These are phyloP conservation scores for Formica selysi DNA, from an alignment of 1,140 invertebrate species.

Conservation along the genomic window DNA sequence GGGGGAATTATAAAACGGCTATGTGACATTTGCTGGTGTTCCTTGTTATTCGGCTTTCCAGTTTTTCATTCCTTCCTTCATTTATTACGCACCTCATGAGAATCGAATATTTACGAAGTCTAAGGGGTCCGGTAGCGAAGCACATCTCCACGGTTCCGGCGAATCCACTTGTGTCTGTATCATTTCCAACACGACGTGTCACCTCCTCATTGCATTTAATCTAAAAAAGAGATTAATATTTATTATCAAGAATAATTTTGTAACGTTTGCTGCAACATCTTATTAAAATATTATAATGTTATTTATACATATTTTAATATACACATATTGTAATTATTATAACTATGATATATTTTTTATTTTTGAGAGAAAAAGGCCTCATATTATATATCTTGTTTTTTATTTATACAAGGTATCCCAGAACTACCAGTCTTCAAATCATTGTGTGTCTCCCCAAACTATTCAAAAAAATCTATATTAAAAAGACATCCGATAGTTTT, in stretches of 20 bases:
- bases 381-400: no score
- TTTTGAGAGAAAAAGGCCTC: no score
- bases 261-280: not conserved
- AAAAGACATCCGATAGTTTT: not conserved
- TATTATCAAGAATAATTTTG: not conserved
- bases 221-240: slow-evolving; percentile 82
- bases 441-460: no score
- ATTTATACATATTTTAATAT: not conserved
- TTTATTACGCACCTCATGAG: slow-evolving; percentile 86
- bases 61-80: not conserved
- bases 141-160: slow-evolving; percentile 92
- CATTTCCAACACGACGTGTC: slow-evolving; percentile 85
- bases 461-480: no score
- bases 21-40: slow-evolving; percentile 8
- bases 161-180: slow-evolving; percentile 88
- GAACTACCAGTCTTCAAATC: no score
- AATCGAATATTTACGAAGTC: slow-evolving; percentile 87
- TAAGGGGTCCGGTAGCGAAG: slow-evolving; percentile 90
- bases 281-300: not conserved
- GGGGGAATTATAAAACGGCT: not conserved
- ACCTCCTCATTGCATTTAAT: slow-evolving; percentile 90
- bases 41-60: slow-evolving; percentile 7
- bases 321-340: not conserved
- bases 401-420: no score
- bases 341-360: no score